These are phyloP conservation scores for Mercenaria mercenaria DNA, from an alignment of 1,140 invertebrate genomes.

Conservation along the genomic window DNA sequence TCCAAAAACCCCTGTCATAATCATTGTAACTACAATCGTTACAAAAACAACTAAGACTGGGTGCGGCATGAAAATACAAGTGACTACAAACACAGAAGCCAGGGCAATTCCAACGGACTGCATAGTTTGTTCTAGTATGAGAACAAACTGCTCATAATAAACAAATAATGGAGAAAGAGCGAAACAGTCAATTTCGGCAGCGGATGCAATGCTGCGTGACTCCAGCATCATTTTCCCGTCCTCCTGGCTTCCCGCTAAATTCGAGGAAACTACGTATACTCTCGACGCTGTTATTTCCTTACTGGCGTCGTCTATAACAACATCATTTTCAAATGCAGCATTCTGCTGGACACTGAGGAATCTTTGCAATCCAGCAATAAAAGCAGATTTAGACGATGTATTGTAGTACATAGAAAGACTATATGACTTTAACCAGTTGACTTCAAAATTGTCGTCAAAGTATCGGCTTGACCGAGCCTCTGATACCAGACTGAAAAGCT, in stretches of 20 bases:
- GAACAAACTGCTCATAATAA: slow-evolving; percentile 91
- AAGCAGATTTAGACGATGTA: background rate
- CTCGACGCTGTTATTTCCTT: slow-evolving; percentile 91
- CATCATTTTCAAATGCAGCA: slow-evolving; percentile 90
- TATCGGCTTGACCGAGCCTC: background rate
- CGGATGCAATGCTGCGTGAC: slow-evolving; percentile 69
- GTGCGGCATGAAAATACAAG: slow-evolving; percentile 98
- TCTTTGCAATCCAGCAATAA: slow-evolving; percentile 79
- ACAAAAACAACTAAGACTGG: slow-evolving; percentile 97
- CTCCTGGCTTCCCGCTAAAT: slow-evolving; percentile 56
- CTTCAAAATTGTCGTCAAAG: slow-evolving; percentile 44
- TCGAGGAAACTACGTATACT: slow-evolving; percentile 68
- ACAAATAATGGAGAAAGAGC: slow-evolving; percentile 74
- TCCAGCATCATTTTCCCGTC: slow-evolving; percentile 74
- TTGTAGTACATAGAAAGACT: background rate
- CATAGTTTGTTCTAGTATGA: slow-evolving; percentile 96
- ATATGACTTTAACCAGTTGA: slow-evolving; percentile 62
- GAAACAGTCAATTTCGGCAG: slow-evolving; percentile 69
- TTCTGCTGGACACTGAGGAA: slow-evolving; percentile 86
- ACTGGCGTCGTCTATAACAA: slow-evolving; percentile 92
- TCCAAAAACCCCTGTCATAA: slow-evolving; percentile 97
- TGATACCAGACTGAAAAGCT: slow-evolving; percentile 19
- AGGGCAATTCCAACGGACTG: slow-evolving; percentile 97
- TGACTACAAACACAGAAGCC: slow-evolving; percentile 97
- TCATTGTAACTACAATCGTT: slow-evolving; percentile 97